phyloP scores from a whole-genome alignment of 1,140 invertebrate genomes.

The Microvelia longipes region DNA sequence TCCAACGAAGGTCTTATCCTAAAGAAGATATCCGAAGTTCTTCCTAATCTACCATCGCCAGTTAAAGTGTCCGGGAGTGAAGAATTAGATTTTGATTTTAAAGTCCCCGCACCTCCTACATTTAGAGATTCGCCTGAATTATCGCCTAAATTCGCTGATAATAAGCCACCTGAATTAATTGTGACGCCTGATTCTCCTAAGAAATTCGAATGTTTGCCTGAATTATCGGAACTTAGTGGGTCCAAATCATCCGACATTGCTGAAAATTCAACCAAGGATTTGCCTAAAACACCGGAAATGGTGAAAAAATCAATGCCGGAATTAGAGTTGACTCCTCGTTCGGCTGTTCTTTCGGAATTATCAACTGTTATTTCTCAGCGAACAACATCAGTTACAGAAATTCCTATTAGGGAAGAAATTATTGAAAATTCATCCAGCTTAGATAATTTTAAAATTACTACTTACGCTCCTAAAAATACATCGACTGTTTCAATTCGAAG shows the following conservation, averaged over 20 bases:
- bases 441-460: conserved; percentile 1
- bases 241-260: no score
- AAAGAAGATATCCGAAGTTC: conserved; percentile 21
- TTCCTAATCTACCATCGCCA: background rate
- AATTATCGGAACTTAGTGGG: background rate
- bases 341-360: no score
- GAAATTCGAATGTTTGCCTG: background rate
- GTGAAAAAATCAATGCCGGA: no score
- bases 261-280: background rate
- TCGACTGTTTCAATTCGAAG: background rate
- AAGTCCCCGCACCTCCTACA: conserved; percentile 44
- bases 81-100: conserved; percentile 36
- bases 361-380: no score
- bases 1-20: background rate
- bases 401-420: no score
- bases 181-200: background rate
- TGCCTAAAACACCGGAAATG: no score
- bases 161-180: background rate
- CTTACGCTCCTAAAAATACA: background rate
- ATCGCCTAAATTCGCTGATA: background rate
- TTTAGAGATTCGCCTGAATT: conserved; percentile 27
- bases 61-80: background rate
- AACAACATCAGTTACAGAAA: no score
- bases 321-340: no score
- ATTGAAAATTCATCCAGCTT: background rate